Percentiles rank a stretch among this genome's conserved stretches.
phyloP scores from a whole-genome alignment of 2,113 vertebrate genomes.

The Paralichthys olivaceus region DNA sequence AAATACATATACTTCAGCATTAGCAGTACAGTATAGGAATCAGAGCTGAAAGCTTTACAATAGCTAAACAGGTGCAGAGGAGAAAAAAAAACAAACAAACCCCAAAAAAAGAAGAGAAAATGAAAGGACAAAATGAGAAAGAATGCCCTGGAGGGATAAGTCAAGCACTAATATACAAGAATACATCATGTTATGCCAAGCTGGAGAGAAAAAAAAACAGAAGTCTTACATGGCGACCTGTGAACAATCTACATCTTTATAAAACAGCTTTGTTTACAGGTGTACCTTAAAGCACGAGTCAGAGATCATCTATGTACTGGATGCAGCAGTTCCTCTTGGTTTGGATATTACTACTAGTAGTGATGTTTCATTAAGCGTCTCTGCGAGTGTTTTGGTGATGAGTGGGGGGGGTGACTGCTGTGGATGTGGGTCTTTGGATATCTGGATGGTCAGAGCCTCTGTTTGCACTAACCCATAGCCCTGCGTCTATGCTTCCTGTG shows the following conservation, averaged over 20 bases:
- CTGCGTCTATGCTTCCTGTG: constrained; percentile 51
- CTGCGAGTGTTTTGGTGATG: constrained; percentile 48
- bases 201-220: constrained; percentile 74
- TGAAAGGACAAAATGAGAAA: constrained; percentile 62
- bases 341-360: constrained; percentile 65
- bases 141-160: constrained; percentile 83
- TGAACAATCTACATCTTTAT: constrained; percentile 82
- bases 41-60: constrained; percentile 85
- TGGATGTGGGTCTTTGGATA: constrained; percentile 83
- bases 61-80: constrained; percentile 82
- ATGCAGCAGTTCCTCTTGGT: constrained; percentile 83
- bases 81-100: constrained; percentile 8
- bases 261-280: constrained; percentile 84
- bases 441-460: constrained; percentile 68
- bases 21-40: constrained; percentile 86
- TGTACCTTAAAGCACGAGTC: constrained; percentile 85
- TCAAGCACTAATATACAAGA: constrained; percentile 86
- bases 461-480: constrained; percentile 64
- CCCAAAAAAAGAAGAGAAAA: constrained; percentile 40
- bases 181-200: constrained; percentile 82
- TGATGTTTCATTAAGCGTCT: constrained; percentile 60
- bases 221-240: constrained; percentile 79
- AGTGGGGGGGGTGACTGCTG: constrained; percentile 57
- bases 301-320: constrained; percentile 74
- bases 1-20: constrained; percentile 87